Percentiles rank a stretch among this genome's conserved stretches.
Conservation (phyloP, 2,113 vertebrate genomes). For the Pelmatolapia mariae region DNA sequence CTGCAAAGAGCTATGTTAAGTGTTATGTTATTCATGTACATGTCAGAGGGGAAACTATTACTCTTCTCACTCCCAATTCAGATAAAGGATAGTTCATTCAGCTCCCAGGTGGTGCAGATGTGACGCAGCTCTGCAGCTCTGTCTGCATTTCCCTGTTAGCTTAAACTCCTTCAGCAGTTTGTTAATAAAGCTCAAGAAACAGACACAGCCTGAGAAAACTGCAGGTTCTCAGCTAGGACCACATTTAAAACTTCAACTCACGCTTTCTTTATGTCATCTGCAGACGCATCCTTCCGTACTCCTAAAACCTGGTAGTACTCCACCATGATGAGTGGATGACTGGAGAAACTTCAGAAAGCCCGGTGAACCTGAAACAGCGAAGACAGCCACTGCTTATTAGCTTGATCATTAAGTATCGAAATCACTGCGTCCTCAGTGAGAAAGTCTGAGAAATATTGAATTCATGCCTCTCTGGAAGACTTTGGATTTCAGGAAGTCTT, state of each 20-base stretch:
- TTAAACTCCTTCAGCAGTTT: neutral
- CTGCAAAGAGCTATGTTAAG: fast-evolving
- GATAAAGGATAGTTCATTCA: fast-evolving
- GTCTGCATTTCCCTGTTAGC: neutral
- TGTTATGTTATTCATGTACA: neutral
- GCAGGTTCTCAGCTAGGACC: neutral
- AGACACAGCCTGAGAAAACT: neutral
- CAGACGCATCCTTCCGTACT: constrained; percentile 82
- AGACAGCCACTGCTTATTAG: neutral
- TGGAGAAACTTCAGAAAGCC: neutral
- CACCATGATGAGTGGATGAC: constrained; percentile 79
- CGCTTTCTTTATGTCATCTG: constrained; percentile 97
- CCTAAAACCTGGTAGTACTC: constrained; percentile 94
- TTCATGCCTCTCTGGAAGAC: neutral
- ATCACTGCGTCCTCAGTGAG: neutral
- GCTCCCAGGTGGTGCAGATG: neutral
- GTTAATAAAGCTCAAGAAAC: neutral
- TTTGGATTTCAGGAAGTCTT: neutral
- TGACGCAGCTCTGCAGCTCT: neutral
- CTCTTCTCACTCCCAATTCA: neutral
- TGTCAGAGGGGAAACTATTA: neutral
- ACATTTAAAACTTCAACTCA: constrained; percentile 64
- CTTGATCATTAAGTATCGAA: neutral
- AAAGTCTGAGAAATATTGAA: neutral
- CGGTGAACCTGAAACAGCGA: constrained; percentile 12